phyloP scores from a whole-genome alignment of 2,797 vertebrate species.

The Microcaecilia unicolor region DNA sequence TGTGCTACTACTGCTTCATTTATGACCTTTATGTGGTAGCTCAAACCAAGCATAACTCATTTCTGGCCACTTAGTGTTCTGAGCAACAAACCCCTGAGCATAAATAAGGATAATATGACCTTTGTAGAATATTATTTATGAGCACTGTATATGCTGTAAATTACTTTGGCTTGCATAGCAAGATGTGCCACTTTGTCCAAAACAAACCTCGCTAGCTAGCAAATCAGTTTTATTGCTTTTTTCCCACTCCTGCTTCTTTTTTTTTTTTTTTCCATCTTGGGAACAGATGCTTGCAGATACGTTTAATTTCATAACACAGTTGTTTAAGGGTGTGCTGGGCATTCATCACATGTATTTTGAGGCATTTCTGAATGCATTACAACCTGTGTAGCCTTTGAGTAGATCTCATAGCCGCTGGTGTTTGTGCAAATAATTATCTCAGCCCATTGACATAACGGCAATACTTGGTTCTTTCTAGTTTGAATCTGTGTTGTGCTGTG shows the following conservation, averaged over 20 bases:
- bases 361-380: too few species aligned
- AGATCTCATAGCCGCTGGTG: too few species aligned
- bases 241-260: slow-evolving; percentile 24
- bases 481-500: too few species aligned
- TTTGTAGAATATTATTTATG: slow-evolving; percentile 62
- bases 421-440: too few species aligned
- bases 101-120: slow-evolving; percentile 55
- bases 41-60: slow-evolving; percentile 60
- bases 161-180: slow-evolving; percentile 48
- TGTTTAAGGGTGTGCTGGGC: too few species aligned
- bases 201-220: slow-evolving; percentile 41
- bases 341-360: too few species aligned
- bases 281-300: too few species aligned
- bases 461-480: too few species aligned
- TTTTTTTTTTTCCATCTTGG: slow-evolving; percentile 29
- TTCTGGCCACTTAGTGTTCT: slow-evolving; percentile 57
- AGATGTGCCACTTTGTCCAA: slow-evolving; percentile 50
- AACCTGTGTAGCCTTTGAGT: too few species aligned
- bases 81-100: slow-evolving; percentile 58
- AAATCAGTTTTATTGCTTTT: slow-evolving; percentile 31
- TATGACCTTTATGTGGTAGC: too few species aligned
- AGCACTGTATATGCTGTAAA: slow-evolving; percentile 47
- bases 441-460: too few species aligned
- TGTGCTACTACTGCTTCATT: slow-evolving; percentile 51
- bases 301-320: too few species aligned